phyloP scores from a whole-genome alignment of 2,888 invertebrate genomes.

The Aelia acuminata region DNA sequence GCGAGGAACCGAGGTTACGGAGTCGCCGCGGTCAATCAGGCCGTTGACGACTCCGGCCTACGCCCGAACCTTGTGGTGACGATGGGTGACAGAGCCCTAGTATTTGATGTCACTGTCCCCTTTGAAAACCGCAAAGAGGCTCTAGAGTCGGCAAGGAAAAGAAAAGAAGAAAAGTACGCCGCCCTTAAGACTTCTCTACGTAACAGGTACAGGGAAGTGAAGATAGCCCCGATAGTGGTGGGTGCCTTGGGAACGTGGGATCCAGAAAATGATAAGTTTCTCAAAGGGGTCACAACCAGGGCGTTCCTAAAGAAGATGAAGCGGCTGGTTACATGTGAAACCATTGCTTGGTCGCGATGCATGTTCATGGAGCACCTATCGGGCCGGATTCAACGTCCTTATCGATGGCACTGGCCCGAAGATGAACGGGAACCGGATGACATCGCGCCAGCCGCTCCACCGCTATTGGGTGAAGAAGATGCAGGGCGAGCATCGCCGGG shows the following conservation, averaged over 20 bases:
- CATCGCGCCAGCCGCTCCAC: too few relatives aligned
- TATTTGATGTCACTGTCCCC: too few relatives aligned
- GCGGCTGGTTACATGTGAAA: not conserved
- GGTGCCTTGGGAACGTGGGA: conserved; percentile 12
- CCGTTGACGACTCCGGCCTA: conserved; percentile 20
- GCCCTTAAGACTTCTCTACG: not conserved
- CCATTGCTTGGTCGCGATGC: conserved; percentile 58
- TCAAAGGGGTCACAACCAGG: too few relatives aligned
- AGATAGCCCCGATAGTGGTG: not conserved
- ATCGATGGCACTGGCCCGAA: too few relatives aligned
- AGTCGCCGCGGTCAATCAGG: conserved; percentile 28
- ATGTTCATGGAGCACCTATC: conserved; percentile 56
- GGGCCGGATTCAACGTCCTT: too few relatives aligned
- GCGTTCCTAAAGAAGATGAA: too few relatives aligned
- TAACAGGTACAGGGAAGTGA: not conserved
- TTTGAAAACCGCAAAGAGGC: conserved; percentile 16
- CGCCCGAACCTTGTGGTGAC: not conserved
- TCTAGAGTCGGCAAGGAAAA: not conserved
- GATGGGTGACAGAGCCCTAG: too few relatives aligned
- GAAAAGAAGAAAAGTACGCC: not conserved
- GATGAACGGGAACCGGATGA: too few relatives aligned
- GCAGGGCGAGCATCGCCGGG: too few relatives aligned
- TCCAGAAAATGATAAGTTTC: conserved; percentile 16
- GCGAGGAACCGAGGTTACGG: conserved; percentile 2
- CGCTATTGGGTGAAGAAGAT: too few relatives aligned